Percentiles rank a stretch among this genome's conserved stretches.
Evolutionary conservation across 1,140 invertebrate species (phyloP).

Genomic region (Ceratina japonica): DNA sequence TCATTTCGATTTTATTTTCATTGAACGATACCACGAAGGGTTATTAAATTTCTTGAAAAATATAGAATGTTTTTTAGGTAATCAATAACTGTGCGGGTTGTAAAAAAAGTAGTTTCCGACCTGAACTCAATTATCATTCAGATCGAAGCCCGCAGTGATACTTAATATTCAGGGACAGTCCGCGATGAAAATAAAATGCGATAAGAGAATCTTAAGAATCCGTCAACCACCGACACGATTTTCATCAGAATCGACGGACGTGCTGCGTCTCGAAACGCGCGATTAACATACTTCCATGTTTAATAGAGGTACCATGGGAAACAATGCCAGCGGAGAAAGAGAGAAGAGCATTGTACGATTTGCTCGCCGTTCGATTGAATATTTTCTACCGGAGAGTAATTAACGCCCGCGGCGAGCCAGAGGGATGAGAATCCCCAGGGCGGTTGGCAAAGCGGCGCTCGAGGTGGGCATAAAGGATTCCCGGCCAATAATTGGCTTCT

Average conservation of each 20-base stretch:
- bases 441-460: not conserved
- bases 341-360: constrained; percentile 5
- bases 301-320: constrained; percentile 7
- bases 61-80: too few species aligned
- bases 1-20: not conserved
- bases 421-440: too few species aligned
- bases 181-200: not conserved
- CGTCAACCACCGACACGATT: not conserved
- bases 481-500: constrained; percentile 9
- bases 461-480: not conserved
- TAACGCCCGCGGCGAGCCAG: constrained; percentile 17
- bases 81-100: too few species aligned
- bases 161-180: not conserved
- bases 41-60: too few species aligned
- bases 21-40: not conserved
- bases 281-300: constrained; percentile 13
- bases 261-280: not conserved
- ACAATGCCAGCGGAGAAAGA: constrained; percentile 5
- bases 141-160: not conserved
- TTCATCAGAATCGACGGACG: not conserved
- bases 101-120: too few species aligned
- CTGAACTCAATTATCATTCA: not conserved
- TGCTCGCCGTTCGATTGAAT: constrained; percentile 21
- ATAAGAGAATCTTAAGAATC: not conserved
- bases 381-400: constrained; percentile 31